Evolutionary conservation across 1,140 invertebrate species (phyloP), one percentile per base, ranked within the genome.

Genomic region (Steinernema khuongi): DNA sequence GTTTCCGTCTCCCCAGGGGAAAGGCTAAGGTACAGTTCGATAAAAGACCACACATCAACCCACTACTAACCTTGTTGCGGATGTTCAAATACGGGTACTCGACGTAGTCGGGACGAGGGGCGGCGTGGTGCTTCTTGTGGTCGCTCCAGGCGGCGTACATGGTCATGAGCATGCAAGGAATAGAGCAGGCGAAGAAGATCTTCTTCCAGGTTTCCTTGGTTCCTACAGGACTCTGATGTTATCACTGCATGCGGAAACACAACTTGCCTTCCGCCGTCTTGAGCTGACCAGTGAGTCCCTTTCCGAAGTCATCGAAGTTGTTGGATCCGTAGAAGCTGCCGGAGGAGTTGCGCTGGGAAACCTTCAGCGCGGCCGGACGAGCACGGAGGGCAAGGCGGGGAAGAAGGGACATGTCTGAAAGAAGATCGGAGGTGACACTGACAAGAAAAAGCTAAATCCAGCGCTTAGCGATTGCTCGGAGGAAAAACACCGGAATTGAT

Each of bases 1-100:
- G 70, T 78, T 78, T 41, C 77, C 77, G 32, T 78, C 77, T 74
- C 76, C 76, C 77, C 77, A 78, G 22, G 77, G 77, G 75, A 77
- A 78, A 43, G 77, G 77, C 75, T 77, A 68, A 74, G 76, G 72
- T 2, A 74, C 18, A 17, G 17, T 18, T 14, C 11, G 41, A 70
- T n/a, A 71, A 18, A 71, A 26, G 22, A 29, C 70, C 7, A n/a
- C 11, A 67, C 2, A 18, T 2, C 4, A 14, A 29, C 2, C 19
- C 7, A 29, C 1, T 33, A 29, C 71, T 31, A 36, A 78, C 76
- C 76, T 78, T 78, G 74, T 78, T 78, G 67, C 77, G 71, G 32
- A 78, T 71, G 76, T 74, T 77, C 44, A 78, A 31, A 70, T 71
- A 78, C 22, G 76, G 67, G 72, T 78, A 78, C 72, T 78, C 77